These are phyloP conservation scores for Diachrysia chrysitis DNA, from an alignment of 2,888 invertebrate genomes.

Conservation along the genomic window DNA sequence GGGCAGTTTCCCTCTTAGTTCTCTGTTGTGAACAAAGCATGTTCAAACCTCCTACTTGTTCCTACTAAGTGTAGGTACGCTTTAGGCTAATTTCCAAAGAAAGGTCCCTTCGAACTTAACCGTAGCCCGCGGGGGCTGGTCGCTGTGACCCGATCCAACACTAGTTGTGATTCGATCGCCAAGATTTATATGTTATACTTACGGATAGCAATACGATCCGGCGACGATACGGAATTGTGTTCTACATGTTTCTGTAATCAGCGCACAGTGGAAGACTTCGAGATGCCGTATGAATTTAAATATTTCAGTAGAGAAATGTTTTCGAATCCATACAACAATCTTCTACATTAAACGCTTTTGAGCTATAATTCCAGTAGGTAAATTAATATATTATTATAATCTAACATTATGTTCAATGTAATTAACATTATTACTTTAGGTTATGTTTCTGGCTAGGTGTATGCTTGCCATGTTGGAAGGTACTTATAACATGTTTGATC, in stretches of 20 bases:
- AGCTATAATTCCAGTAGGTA: no score
- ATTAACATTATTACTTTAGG: neutral
- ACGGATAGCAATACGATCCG: slow-evolving; percentile 50
- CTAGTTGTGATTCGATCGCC: slow-evolving; percentile 47
- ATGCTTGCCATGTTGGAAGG: no score
- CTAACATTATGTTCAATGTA: no score
- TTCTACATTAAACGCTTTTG: no score
- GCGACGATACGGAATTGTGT: slow-evolving; percentile 57
- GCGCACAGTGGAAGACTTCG: slow-evolving; percentile 52
- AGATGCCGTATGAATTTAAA: slow-evolving; percentile 32
- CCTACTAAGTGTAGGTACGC: slow-evolving; percentile 27
- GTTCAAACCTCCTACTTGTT: slow-evolving; percentile 8
- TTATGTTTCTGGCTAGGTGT: no score
- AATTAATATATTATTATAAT: no score
- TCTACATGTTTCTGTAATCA: slow-evolving; percentile 61
- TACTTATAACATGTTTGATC: neutral
- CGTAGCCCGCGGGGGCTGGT: slow-evolving; percentile 44
- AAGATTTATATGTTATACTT: slow-evolving; percentile 58
- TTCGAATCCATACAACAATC: neutral
- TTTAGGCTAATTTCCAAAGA: slow-evolving; percentile 45
- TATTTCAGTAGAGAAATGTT: neutral
- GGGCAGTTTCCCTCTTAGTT: neutral
- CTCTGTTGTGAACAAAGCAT: neutral
- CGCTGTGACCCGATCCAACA: slow-evolving; percentile 28
- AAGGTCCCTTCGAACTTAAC: slow-evolving; percentile 47